phyloP scores from a whole-genome alignment of 2,797 vertebrate species.

The Acomys russatus region DNA sequence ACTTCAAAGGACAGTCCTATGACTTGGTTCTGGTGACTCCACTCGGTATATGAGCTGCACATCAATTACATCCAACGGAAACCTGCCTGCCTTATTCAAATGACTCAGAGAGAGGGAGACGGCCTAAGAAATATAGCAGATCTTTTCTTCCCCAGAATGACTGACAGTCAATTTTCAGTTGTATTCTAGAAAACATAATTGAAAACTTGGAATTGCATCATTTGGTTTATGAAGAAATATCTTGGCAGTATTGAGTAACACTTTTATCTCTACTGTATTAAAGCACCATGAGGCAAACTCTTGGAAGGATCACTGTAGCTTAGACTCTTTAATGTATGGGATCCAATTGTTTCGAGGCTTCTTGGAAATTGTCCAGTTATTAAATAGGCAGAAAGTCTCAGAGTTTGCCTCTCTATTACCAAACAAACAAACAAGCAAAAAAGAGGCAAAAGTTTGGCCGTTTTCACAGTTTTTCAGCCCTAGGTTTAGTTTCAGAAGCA shows the following conservation, averaged over 20 bases:
- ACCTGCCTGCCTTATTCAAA: conserved; percentile 77
- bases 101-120: conserved; percentile 79
- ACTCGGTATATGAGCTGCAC: conserved; percentile 79
- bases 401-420: conserved; percentile 85
- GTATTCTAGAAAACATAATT: conserved; percentile 52
- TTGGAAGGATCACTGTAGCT: conserved; percentile 24
- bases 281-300: conserved; percentile 58
- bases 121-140: conserved; percentile 72
- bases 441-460: conserved; percentile 86
- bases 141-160: conserved; percentile 67
- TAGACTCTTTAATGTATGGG: conserved; percentile 27
- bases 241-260: conserved; percentile 39
- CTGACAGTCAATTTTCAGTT: conserved; percentile 57
- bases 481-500: conserved; percentile 90
- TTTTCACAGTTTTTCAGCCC: conserved; percentile 90
- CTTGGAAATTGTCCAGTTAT: conserved; percentile 26
- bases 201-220: conserved; percentile 38
- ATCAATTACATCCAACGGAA: conserved; percentile 82
- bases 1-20: conserved; percentile 77
- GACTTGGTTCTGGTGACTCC: conserved; percentile 75
- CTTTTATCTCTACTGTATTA: conserved; percentile 18
- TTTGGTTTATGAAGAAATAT: conserved; percentile 59
- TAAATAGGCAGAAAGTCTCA: conserved; percentile 51
- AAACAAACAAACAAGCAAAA: conserved; percentile 41
- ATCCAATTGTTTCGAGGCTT: conserved; percentile 47